Conservation (phyloP, 2,888 invertebrate species). For the Spisula subtruncata region DNA sequence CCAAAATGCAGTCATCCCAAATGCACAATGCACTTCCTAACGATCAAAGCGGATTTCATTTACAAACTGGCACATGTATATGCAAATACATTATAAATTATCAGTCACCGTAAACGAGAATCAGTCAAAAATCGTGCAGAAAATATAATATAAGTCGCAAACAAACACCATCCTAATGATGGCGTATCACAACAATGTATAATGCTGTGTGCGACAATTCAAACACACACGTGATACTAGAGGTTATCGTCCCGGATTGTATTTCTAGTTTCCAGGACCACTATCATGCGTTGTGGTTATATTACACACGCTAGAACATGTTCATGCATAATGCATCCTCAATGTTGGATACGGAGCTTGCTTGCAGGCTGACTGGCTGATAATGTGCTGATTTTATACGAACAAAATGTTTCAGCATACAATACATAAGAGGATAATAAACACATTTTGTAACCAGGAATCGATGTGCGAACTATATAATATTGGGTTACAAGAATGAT, state of each 20-base stretch:
- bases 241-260: neutral
- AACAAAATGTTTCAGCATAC: too few species aligned
- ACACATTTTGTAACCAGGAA: too few species aligned
- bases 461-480: too few species aligned
- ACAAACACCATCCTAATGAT: neutral
- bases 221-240: neutral
- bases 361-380: neutral
- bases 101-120: neutral
- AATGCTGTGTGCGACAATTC: neutral
- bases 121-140: neutral
- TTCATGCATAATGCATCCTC: conserved; percentile 39
- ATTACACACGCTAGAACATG: conserved; percentile 16
- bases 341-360: neutral
- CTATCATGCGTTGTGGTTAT: neutral
- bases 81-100: neutral
- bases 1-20: too few species aligned
- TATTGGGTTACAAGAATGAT: too few species aligned
- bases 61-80: neutral
- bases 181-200: neutral
- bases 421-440: too few species aligned
- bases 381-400: too few species aligned
- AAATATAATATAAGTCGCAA: neutral
- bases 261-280: neutral
- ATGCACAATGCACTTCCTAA: too few species aligned
- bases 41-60: neutral